These are phyloP conservation scores for Mus caroli DNA, from an alignment of 2,797 vertebrate species.

Conservation along the genomic window DNA sequence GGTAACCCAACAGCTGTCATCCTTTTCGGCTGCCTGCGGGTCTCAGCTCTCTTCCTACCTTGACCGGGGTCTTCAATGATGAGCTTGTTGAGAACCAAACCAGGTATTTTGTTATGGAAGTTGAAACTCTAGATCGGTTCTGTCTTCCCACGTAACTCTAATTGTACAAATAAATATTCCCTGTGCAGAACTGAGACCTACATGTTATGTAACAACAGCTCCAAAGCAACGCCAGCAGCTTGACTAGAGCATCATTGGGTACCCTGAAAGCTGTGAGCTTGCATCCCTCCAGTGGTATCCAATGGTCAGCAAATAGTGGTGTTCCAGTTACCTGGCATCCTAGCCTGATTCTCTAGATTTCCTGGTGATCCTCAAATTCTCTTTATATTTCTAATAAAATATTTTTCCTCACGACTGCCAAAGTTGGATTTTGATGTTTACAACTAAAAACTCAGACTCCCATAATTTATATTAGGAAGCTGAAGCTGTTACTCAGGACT, in stretches of 20 bases:
- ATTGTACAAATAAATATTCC: slow-evolving; percentile 21
- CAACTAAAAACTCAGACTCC: slow-evolving; percentile 52
- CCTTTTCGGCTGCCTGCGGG: background rate
- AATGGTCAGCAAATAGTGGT: background rate
- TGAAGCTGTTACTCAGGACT: slow-evolving; percentile 46
- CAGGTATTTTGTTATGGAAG: slow-evolving; percentile 10
- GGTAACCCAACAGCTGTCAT: background rate
- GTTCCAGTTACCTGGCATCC: background rate
- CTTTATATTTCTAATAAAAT: slow-evolving; percentile 11
- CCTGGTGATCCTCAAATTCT: slow-evolving; percentile 3
- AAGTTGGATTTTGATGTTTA: slow-evolving; percentile 49
- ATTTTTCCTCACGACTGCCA: slow-evolving; percentile 28
- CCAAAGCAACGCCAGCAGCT: background rate
- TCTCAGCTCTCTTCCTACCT: background rate
- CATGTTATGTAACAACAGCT: background rate
- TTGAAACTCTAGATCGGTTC: background rate
- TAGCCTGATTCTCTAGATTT: background rate
- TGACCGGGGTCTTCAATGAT: background rate
- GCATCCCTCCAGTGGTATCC: background rate
- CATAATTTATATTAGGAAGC: slow-evolving; percentile 3
- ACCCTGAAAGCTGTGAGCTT: background rate
- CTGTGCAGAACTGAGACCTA: background rate
- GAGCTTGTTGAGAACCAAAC: background rate
- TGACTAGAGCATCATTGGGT: background rate
- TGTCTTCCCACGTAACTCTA: background rate